Evolutionary conservation across 2,888 invertebrate species (phyloP), one percentile per base, ranked within the genome.

Genomic region (Aplocera efformata): DNA sequence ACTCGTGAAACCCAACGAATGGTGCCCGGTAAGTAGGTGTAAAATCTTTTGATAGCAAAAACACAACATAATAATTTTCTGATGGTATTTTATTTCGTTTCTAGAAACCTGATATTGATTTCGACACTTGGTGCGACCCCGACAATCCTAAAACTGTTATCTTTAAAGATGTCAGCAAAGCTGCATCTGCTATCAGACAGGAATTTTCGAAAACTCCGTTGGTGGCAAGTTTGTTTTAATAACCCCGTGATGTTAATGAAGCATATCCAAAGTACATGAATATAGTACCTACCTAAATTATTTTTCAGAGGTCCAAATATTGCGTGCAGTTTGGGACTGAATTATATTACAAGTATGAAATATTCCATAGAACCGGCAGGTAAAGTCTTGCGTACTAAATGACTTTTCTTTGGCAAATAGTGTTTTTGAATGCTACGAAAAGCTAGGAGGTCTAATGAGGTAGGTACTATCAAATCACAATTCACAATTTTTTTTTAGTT

Each of bases 341-440:
- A 45, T 82, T 98, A 36, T 95, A 91, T 73, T 90, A 96, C 63
- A 98, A 98, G 82, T 93, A 96, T 69, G 98, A 98, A 71, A 96
- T 93, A 70, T 89, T 94, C 8, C 96, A 97, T 76, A 91, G 86
- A 45, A 97, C 96, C 7, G 97, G 97, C 69, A 97, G 96, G 94
- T 95, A 77, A 17, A 17, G n/a, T n/a, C n/a, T n/a, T n/a, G n/a
- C n/a, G n/a, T 17, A 17, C 13, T 17, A 17, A 3, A 3, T 2
- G 5, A 17, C 13, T 2, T 17, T 17, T 3, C 13, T n/a, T n/a
- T n/a, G n/a, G n/a, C n/a, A n/a, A n/a, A n/a, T n/a, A n/a, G n/a
- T n/a, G n/a, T n/a, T n/a, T n/a, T n/a, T n/a, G n/a, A n/a, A n/a
- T n/a, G n/a, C n/a, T n/a, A n/a, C n/a, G n/a, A n/a, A n/a, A n/a